These are phyloP conservation scores for Cryptocephalus primarius DNA, from an alignment of 2,888 invertebrate species.

Conservation along the genomic window DNA sequence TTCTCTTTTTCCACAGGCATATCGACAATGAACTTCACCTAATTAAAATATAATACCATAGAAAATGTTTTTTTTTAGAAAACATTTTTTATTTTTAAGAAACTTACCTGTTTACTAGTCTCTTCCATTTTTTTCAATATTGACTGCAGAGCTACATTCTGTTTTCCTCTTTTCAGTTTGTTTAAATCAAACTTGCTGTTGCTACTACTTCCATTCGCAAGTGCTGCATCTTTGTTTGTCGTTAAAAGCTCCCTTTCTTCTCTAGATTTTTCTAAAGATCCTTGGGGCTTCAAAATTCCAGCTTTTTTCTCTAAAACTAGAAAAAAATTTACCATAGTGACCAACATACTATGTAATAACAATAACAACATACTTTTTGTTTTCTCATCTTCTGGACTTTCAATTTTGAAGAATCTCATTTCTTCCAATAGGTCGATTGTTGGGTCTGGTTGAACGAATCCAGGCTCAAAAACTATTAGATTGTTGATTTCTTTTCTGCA, in stretches of 20 bases:
- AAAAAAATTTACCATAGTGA: not conserved
- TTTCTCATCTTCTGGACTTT: slow-evolving; percentile 13
- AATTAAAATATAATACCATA: slow-evolving; percentile 3
- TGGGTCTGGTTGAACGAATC: slow-evolving; percentile 36
- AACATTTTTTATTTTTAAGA: not conserved
- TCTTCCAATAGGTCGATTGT: slow-evolving; percentile 44
- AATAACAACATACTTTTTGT: slow-evolving; percentile 19
- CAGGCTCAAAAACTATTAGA: slow-evolving; percentile 32
- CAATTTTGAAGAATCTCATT: slow-evolving; percentile 42
- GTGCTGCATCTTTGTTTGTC: slow-evolving; percentile 5
- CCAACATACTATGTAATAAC: too few relatives aligned
- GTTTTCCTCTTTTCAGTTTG: slow-evolving; percentile 44
- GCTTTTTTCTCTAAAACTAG: slow-evolving; percentile 26
- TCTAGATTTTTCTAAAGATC: slow-evolving; percentile 54
- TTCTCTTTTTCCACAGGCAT: slow-evolving; percentile 25
- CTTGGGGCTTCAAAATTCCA: slow-evolving; percentile 63
- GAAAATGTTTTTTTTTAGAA: too few relatives aligned
- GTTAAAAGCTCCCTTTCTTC: slow-evolving; percentile 46
- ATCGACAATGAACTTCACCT: slow-evolving; percentile 34
- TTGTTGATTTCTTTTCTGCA: slow-evolving; percentile 25
- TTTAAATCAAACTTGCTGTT: slow-evolving; percentile 14
- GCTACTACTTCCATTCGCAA: not conserved
- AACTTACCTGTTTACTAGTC: slow-evolving; percentile 48
- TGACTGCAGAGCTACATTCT: slow-evolving; percentile 72
- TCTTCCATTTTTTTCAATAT: slow-evolving; percentile 62